Evolutionary conservation across 2,113 vertebrate genomes (phyloP).

Genomic region (Rhinogobius similis): DNA sequence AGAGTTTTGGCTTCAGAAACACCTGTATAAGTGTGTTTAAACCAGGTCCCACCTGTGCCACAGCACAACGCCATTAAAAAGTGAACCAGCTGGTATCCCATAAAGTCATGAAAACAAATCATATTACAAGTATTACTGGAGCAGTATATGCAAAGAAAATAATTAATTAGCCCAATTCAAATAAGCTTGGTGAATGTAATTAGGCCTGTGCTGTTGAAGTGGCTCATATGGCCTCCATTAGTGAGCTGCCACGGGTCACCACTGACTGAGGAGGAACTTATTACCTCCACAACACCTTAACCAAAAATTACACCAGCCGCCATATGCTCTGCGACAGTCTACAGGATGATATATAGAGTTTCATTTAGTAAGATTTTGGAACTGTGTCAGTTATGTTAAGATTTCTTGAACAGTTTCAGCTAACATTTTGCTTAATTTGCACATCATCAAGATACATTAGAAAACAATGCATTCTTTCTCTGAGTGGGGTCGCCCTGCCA

Average conservation of each 20-base stretch:
- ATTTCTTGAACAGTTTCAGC: no score
- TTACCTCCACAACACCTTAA: not conserved
- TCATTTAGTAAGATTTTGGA: no score
- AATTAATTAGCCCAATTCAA: slow-evolving; percentile 6
- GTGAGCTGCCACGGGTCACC: not conserved
- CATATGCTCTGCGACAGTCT: not conserved
- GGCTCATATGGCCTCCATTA: slow-evolving; percentile 10
- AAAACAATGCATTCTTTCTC: no score
- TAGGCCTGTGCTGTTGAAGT: slow-evolving; percentile 1
- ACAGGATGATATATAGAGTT: not conserved
- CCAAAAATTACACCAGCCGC: not conserved
- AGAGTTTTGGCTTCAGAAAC: not conserved
- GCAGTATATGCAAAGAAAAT: not conserved
- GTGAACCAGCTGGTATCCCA: not conserved
- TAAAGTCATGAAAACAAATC: not conserved
- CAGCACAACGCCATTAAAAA: not conserved
- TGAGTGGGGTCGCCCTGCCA: no score
- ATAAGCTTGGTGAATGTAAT: slow-evolving; percentile 5
- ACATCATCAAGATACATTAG: no score
- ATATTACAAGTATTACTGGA: not conserved
- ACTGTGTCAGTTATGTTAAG: no score
- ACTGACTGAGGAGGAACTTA: slow-evolving; percentile 4
- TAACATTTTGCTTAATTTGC: no score
- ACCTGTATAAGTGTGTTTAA: not conserved
- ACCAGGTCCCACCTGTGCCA: not conserved